A percentile compares a stretch with the other conserved stretches of the same genome.
Conservation (phyloP, 92 coral and sea anemone species). For the Parazoanthus atlanticus region DNA sequence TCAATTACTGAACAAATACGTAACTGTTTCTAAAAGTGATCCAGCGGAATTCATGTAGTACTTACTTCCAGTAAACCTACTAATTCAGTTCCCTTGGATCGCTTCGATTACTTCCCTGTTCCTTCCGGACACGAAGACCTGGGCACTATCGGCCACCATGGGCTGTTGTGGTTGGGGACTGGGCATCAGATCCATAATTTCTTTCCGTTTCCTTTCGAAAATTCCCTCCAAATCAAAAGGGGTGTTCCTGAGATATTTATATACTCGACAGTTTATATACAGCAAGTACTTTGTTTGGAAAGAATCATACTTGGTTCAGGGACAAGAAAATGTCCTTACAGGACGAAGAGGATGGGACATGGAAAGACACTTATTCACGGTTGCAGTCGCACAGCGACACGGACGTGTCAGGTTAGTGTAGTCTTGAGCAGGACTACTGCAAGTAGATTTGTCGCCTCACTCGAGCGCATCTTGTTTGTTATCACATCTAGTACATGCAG, state of each 20-base stretch:
- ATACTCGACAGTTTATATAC: background rate
- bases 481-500: background rate
- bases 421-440: background rate
- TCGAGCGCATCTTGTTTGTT: slow-evolving; percentile 23
- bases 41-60: too few relatives aligned
- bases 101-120: too few relatives aligned
- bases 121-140: background rate
- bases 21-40: too few relatives aligned
- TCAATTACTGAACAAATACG: too few relatives aligned
- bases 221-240: slow-evolving; percentile 37
- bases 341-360: slow-evolving; percentile 46
- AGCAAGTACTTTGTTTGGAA: slow-evolving; percentile 3
- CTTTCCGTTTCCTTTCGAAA: slow-evolving; percentile 35
- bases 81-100: too few relatives aligned
- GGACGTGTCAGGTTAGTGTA: slow-evolving; percentile 25
- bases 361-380: slow-evolving; percentile 8
- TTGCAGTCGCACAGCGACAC: slow-evolving; percentile 11
- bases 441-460: background rate
- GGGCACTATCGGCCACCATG: background rate
- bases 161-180: background rate
- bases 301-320: background rate
- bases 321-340: slow-evolving; percentile 34
- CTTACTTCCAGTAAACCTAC: too few relatives aligned
- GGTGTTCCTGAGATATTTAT: slow-evolving; percentile 14
- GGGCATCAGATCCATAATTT: slow-evolving; percentile 27